These are phyloP conservation scores for Slavum lentiscoides DNA, from an alignment of 2,888 invertebrate genomes.

Conservation along the genomic window DNA sequence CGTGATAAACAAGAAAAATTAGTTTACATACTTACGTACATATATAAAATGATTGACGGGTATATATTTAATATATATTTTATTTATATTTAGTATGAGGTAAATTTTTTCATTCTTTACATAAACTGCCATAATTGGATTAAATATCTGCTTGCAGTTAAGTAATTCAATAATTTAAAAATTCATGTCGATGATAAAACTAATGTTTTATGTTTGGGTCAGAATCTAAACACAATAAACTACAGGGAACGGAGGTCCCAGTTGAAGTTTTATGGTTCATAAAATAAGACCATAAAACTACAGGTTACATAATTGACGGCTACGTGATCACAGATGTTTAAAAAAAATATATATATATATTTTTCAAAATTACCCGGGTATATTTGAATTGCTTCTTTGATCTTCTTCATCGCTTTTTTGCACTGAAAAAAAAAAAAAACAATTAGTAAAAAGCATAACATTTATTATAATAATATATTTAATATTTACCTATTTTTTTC, in stretches of 20 bases:
- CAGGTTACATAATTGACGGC: no score
- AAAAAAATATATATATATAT: not conserved
- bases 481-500: slow-evolving; percentile 33
- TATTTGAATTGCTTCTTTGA: slow-evolving; percentile 29
- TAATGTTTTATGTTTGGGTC: not conserved
- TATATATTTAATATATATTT: no score
- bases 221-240: not conserved
- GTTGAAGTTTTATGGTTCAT: not conserved
- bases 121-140: not conserved
- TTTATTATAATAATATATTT: not conserved
- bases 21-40: not conserved
- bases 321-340: not conserved
- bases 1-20: slow-evolving; percentile 56
- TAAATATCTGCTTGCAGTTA: not conserved
- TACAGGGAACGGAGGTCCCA: not conserved
- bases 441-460: not conserved
- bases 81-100: no score
- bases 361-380: slow-evolving; percentile 35
- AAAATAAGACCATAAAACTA: not conserved
- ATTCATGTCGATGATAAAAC: not conserved
- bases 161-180: not conserved
- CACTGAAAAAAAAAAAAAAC: slow-evolving; percentile 9
- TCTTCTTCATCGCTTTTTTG: slow-evolving; percentile 29
- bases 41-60: no score
- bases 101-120: not conserved